These are phyloP conservation scores for Ichneumon xanthorius DNA, from an alignment of 2,888 invertebrate species.

Conservation along the genomic window DNA sequence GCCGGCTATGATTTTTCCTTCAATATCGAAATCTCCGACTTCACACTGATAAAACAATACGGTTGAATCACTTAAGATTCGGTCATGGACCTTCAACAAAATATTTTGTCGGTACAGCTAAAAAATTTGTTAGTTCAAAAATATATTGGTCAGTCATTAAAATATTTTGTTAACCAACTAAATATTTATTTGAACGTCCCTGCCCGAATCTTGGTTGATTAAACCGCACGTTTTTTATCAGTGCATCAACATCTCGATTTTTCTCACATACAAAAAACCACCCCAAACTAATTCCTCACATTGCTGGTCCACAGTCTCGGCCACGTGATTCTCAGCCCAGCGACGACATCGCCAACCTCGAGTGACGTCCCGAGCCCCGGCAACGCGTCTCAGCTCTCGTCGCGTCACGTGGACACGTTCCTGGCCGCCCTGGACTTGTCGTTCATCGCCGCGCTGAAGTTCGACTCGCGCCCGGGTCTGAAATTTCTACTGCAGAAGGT, in stretches of 20 bases:
- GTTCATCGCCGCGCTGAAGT: conserved; percentile 92
- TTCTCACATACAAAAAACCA: not conserved
- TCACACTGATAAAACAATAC: not conserved
- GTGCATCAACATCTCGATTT: not conserved
- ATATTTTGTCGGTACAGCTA: too few relatives aligned
- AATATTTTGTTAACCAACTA: too few relatives aligned
- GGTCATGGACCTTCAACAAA: too few relatives aligned
- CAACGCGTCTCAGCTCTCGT: conserved; percentile 85
- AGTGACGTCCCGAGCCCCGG: conserved; percentile 74
- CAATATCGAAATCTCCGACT: not conserved
- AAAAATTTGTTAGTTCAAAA: too few relatives aligned
- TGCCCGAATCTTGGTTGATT: too few relatives aligned
- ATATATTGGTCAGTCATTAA: too few relatives aligned
- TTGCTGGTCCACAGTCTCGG: conserved; percentile 81
- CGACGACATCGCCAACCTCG: conserved; percentile 71
- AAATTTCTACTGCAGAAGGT: conserved; percentile 98
- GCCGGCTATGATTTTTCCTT: too few relatives aligned
- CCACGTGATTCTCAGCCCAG: conserved; percentile 83
- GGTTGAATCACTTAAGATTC: too few relatives aligned
- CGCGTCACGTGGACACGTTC: conserved; percentile 89
- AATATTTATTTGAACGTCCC: too few relatives aligned
- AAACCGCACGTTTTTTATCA: not conserved
- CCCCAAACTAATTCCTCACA: too few relatives aligned
- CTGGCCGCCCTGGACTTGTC: conserved; percentile 93
- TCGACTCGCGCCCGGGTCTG: conserved; percentile 95